phyloP scores from a whole-genome alignment of 1,140 invertebrate species.

The Phymorhynchus buccinoides region DNA sequence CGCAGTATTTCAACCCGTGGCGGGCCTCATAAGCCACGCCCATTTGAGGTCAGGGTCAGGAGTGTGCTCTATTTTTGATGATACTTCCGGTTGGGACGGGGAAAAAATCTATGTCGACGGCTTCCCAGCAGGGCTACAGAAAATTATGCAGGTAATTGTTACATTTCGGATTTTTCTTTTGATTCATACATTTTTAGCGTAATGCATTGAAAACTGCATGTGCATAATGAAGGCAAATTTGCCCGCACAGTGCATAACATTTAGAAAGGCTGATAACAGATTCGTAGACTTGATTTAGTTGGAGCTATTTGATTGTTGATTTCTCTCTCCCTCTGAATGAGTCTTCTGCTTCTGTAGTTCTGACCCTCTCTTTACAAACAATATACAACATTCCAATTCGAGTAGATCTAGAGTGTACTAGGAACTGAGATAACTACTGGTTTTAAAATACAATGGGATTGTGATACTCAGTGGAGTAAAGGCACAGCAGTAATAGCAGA shows the following conservation, averaged over 20 bases:
- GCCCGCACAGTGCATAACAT: background rate
- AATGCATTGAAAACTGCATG: background rate
- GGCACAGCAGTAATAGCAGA: too few relatives aligned
- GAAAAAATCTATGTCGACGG: constrained; percentile 7
- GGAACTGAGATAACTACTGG: too few relatives aligned
- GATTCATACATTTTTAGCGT: background rate
- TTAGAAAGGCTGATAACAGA: background rate
- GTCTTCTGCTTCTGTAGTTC: too few relatives aligned
- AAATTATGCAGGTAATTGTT: constrained; percentile 4
- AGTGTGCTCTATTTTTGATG: background rate
- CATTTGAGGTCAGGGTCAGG: background rate
- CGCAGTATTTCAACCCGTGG: background rate
- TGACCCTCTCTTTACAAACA: too few relatives aligned
- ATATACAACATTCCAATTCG: too few relatives aligned
- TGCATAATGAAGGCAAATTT: background rate
- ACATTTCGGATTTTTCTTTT: background rate
- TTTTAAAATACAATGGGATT: too few relatives aligned
- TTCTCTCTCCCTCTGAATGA: too few relatives aligned
- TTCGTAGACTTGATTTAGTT: background rate
- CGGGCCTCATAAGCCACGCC: background rate
- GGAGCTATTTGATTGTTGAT: constrained; percentile 6
- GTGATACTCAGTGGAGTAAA: too few relatives aligned
- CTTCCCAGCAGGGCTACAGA: background rate
- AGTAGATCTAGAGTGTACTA: too few relatives aligned
- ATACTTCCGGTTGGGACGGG: background rate